Conservation (phyloP, 1,140 invertebrate genomes). For the Melanaphis sacchari region DNA sequence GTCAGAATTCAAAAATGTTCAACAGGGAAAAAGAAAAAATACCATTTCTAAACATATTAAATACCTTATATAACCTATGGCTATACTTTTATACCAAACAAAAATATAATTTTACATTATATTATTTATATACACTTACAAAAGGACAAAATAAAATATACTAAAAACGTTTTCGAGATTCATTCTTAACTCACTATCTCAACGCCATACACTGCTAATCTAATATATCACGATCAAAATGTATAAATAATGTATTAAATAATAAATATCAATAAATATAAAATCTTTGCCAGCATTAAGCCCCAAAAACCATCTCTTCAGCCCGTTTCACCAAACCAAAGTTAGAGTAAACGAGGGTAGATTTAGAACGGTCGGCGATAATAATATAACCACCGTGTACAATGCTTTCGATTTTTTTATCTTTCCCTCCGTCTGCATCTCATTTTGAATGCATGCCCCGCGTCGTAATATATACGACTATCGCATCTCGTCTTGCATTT, state of each 20-base stretch:
- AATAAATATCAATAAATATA: neutral
- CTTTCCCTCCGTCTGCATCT: neutral
- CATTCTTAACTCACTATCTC: neutral
- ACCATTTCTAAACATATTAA: too few relatives aligned
- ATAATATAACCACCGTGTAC: slow-evolving; percentile 26
- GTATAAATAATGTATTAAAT: neutral
- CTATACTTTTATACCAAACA: too few relatives aligned
- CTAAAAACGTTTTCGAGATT: neutral
- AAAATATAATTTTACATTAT: neutral
- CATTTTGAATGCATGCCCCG: slow-evolving; percentile 30
- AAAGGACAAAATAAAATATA: neutral
- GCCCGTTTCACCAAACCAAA: neutral
- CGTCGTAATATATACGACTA: neutral
- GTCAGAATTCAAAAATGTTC: too few relatives aligned
- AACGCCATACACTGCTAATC: neutral
- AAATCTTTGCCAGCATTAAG: neutral
- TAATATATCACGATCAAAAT: neutral
- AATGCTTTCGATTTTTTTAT: slow-evolving; percentile 56
- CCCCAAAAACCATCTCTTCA: neutral
- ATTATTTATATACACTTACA: neutral
- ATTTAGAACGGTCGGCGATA: slow-evolving; percentile 36
- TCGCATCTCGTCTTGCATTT: slow-evolving; percentile 2
- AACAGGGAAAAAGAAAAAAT: too few relatives aligned
- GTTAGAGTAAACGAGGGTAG: neutral
- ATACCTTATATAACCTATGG: neutral